Evolutionary conservation across 2,888 invertebrate species (phyloP).

Genomic region (Orgyia antiqua): DNA sequence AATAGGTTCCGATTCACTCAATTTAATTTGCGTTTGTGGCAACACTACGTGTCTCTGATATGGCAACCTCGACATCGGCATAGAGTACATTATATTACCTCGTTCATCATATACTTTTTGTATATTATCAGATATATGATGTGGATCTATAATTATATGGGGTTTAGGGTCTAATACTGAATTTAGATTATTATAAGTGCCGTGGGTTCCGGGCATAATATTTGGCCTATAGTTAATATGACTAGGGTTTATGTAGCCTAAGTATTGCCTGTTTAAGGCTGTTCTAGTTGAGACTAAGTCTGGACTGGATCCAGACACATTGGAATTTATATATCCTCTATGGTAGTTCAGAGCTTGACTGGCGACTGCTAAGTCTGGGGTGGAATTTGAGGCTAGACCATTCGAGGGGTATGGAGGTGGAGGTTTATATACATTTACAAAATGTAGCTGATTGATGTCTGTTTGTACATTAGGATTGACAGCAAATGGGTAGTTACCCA

Average conservation of each 20-base stretch:
- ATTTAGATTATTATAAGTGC: conserved; percentile 85
- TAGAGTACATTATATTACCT: conserved; percentile 81
- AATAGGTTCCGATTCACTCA: conserved; percentile 82
- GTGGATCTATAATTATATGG: conserved; percentile 77
- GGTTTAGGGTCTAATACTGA: conserved; percentile 75
- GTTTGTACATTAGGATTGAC: conserved; percentile 59
- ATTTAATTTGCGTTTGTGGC: conserved; percentile 60
- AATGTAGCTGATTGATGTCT: conserved; percentile 72
- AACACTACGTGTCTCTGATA: conserved; percentile 71
- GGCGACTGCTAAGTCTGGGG: conserved; percentile 88
- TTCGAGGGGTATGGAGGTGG: conserved; percentile 91
- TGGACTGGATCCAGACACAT: conserved; percentile 87
- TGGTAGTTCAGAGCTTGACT: conserved; percentile 78
- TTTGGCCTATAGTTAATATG: conserved; percentile 49
- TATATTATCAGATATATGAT: conserved; percentile 77
- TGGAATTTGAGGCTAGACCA: conserved; percentile 88
- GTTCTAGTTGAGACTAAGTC: conserved; percentile 86
- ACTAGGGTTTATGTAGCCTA: conserved; percentile 57
- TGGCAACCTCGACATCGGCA: conserved; percentile 72
- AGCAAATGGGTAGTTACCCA: conserved; percentile 60
- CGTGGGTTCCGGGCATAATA: conserved; percentile 77
- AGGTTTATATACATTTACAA: conserved; percentile 86
- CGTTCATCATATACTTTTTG: conserved; percentile 80
- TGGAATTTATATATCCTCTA: conserved; percentile 65
- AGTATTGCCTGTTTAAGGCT: conserved; percentile 72